These are phyloP conservation scores for Mola mola DNA, from an alignment of 2,113 vertebrate species.

Conservation along the genomic window DNA sequence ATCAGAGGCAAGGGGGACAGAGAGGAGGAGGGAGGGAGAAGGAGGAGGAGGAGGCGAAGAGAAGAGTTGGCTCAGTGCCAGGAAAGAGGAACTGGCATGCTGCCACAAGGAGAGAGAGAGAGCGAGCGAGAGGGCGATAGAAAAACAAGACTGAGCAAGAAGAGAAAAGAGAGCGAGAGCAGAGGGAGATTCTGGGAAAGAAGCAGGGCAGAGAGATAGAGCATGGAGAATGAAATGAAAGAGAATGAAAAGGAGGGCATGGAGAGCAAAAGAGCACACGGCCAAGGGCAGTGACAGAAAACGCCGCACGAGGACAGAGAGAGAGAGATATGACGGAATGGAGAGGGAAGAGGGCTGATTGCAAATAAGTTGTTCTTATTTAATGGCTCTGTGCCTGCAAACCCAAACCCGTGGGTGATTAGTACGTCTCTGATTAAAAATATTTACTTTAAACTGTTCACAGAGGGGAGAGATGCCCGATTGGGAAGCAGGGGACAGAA, in stretches of 20 bases:
- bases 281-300: constrained; percentile 63
- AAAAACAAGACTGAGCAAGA: constrained; percentile 59
- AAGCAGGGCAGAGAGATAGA: constrained; percentile 58
- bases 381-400: constrained; percentile 50
- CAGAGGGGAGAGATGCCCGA: constrained; percentile 48
- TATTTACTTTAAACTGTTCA: constrained; percentile 78
- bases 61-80: constrained; percentile 70
- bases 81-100: constrained; percentile 72
- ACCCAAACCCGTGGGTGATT: constrained; percentile 75
- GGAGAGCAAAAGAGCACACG: constrained; percentile 60
- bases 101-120: constrained; percentile 66
- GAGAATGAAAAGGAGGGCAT: constrained; percentile 46
- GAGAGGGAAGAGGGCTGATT: constrained; percentile 54
- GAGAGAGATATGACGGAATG: constrained; percentile 29
- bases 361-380: constrained; percentile 49
- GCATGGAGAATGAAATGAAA: constrained; percentile 45
- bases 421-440: constrained; percentile 65
- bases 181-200: constrained; percentile 49
- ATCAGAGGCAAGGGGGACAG: constrained; percentile 75
- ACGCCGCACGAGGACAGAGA: constrained; percentile 34
- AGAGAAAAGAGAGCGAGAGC: constrained; percentile 48
- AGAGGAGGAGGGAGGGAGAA: constrained; percentile 40
- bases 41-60: constrained; percentile 43
- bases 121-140: constrained; percentile 17
- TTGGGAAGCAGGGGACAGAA: constrained; percentile 50